A percentile compares a stretch with the other conserved stretches of the same genome.
phyloP scores from a whole-genome alignment of 2,888 invertebrate species.

The Sinhomidia bicolor region DNA sequence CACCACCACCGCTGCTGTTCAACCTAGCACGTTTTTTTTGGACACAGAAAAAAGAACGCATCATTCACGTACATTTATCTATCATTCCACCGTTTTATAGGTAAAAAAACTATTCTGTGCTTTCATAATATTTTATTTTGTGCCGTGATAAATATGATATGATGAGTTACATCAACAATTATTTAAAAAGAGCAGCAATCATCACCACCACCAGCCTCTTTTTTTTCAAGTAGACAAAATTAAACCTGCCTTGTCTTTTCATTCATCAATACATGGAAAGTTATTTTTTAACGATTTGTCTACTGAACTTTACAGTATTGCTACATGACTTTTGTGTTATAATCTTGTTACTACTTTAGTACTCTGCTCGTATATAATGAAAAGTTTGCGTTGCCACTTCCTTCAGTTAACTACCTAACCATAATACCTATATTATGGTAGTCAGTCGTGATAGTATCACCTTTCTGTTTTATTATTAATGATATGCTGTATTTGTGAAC shows the following conservation, averaged over 20 bases:
- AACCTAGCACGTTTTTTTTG: neutral
- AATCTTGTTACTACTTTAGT: too few species aligned
- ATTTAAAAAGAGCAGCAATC: neutral
- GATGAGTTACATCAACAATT: neutral
- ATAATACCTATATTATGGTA: too few species aligned
- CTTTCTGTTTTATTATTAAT: neutral
- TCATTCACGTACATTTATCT: constrained; percentile 18
- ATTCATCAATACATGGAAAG: neutral
- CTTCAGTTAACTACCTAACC: neutral
- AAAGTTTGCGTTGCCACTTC: neutral
- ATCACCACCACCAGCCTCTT: neutral
- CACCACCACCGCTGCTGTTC: neutral
- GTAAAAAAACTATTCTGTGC: neutral
- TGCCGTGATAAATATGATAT: constrained; percentile 1
- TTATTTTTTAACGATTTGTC: neutral
- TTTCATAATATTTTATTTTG: constrained; percentile 4
- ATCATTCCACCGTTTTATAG: neutral
- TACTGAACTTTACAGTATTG: neutral
- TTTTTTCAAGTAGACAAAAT: neutral
- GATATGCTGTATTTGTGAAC: neutral
- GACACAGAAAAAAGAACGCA: constrained; percentile 2
- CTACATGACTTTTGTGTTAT: neutral
- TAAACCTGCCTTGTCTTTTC: constrained; percentile 30
- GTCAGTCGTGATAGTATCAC: neutral
- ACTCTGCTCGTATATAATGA: too few species aligned